These are phyloP conservation scores for Cygnus buccinator DNA, from an alignment of 2,113 vertebrate species.

Conservation along the genomic window DNA sequence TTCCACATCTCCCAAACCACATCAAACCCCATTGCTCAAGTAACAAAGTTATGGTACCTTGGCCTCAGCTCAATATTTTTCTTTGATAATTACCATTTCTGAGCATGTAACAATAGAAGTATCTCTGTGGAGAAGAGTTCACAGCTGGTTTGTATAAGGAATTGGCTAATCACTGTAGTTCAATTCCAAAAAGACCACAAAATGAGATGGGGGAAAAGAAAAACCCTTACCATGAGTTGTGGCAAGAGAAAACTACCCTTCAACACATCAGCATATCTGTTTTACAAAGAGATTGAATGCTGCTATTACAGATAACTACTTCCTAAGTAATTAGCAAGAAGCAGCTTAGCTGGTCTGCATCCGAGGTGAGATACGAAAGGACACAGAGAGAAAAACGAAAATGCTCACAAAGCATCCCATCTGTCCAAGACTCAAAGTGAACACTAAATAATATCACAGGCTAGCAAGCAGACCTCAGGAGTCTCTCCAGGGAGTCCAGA, in stretches of 20 bases:
- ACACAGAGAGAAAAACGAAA: background rate
- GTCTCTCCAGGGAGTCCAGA: background rate
- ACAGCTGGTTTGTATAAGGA: conserved; percentile 51
- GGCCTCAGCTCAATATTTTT: conserved; percentile 1
- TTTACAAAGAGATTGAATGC: background rate
- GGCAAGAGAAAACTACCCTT: background rate
- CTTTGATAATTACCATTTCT: conserved; percentile 41
- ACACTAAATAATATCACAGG: fast-evolving
- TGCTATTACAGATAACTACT: background rate
- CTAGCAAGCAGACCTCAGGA: background rate
- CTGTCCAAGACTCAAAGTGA: background rate
- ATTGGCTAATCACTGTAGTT: conserved; percentile 7
- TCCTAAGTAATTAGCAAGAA: conserved; percentile 20
- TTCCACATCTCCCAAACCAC: background rate
- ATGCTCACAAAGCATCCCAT: background rate
- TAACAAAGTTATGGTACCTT: conserved; percentile 9
- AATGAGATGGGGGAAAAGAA: background rate
- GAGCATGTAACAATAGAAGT: background rate
- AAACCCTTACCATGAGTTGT: background rate
- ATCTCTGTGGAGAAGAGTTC: conserved; percentile 1
- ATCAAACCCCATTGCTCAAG: conserved; percentile 9
- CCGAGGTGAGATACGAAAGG: background rate
- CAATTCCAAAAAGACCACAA: background rate
- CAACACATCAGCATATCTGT: background rate
- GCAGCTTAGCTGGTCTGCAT: background rate